Evolutionary conservation across 2,888 invertebrate genomes (phyloP).

Genomic region (Monoplex corrugatus): DNA sequence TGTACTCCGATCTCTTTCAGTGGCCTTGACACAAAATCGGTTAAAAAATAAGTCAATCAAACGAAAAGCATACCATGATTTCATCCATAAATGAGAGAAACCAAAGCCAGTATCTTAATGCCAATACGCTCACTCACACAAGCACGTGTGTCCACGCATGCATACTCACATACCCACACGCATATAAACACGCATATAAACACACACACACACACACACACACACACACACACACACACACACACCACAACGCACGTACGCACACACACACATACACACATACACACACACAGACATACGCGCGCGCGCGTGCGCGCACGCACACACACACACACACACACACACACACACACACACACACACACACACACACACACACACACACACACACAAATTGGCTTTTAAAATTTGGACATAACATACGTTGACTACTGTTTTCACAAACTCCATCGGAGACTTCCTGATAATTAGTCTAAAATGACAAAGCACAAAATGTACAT

Average conservation of each 20-base stretch:
- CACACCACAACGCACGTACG: neutral
- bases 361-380: neutral
- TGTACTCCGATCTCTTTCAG: neutral
- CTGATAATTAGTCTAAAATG: no score
- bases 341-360: slow-evolving; percentile 26
- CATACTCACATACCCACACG: neutral
- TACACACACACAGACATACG: neutral
- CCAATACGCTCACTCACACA: slow-evolving; percentile 16
- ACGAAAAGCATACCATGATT: no score
- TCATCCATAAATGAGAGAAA: neutral
- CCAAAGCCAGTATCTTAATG: neutral
- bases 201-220: neutral
- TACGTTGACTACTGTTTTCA: neutral
- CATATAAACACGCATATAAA: slow-evolving; percentile 18
- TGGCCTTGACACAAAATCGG: neutral
- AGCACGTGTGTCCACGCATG: neutral
- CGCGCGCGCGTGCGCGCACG: neutral
- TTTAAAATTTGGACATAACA: no score
- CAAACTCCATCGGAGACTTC: no score
- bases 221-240: slow-evolving; percentile 24
- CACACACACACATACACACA: slow-evolving; percentile 8
- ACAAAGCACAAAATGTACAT: no score
- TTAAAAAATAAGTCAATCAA: neutral
- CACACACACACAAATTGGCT: slow-evolving; percentile 1
- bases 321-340: slow-evolving; percentile 6